These are phyloP conservation scores for Palythoa grandiflora DNA, from an alignment of 92 coral and sea anemone species.

Conservation along the genomic window DNA sequence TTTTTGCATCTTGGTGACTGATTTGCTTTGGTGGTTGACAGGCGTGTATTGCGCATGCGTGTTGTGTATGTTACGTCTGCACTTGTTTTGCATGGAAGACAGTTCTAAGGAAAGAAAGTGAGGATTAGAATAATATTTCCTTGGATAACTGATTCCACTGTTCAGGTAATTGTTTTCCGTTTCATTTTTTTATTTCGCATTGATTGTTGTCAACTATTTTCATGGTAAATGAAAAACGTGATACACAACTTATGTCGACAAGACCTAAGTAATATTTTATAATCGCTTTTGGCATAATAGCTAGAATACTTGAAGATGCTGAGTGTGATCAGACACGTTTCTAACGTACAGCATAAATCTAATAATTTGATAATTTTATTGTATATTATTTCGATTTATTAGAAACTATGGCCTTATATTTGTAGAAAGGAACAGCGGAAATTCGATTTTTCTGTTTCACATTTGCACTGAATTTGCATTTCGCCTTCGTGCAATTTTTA, in stretches of 20 bases:
- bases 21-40: too few species aligned
- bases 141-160: too few species aligned
- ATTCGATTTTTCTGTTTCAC: not conserved
- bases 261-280: not conserved
- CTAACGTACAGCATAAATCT: not conserved
- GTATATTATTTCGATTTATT: not conserved
- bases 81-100: too few species aligned
- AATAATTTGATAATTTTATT: not conserved
- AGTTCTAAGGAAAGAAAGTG: too few species aligned
- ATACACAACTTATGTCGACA: not conserved
- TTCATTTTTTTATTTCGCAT: not conserved
- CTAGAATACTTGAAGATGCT: not conserved
- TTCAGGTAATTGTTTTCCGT: too few species aligned
- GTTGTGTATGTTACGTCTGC: too few species aligned
- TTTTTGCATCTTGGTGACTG: too few species aligned
- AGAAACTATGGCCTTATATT: not conserved
- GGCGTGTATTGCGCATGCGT: too few species aligned
- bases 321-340: not conserved
- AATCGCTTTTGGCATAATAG: not conserved
- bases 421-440: not conserved
- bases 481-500: too few species aligned
- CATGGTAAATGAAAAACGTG: not conserved
- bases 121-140: too few species aligned
- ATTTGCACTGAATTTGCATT: not conserved
- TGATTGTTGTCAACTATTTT: not conserved